Evolutionary conservation across 64 coral and sea anemone species (phyloP).

Genomic region (Dendronephthya gigantea): DNA sequence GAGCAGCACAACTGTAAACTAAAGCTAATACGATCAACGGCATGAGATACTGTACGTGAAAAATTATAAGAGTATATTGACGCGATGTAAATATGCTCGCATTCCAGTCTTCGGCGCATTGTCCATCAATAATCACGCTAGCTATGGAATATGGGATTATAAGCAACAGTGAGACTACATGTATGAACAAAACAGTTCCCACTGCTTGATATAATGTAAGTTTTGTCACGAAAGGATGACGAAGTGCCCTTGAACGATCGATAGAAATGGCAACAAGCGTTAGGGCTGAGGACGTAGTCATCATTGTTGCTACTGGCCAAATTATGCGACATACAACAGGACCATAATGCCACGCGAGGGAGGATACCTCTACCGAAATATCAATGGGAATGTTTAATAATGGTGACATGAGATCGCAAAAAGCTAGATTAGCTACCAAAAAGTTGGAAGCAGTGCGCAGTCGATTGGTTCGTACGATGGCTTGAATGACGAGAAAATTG

Average conservation of each 20-base stretch:
- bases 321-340: constrained; percentile 24
- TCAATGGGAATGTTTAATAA: constrained; percentile 43
- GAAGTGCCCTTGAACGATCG: constrained; percentile 36
- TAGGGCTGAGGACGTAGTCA: constrained; percentile 36
- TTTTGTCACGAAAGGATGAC: constrained; percentile 37
- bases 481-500: constrained; percentile 33
- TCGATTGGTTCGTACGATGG: constrained; percentile 14
- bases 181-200: constrained; percentile 9
- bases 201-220: constrained; percentile 26
- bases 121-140: background rate
- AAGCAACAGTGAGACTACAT: constrained; percentile 16
- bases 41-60: background rate
- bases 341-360: constrained; percentile 27
- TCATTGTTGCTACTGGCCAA: constrained; percentile 31
- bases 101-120: background rate
- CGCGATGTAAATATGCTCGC: background rate
- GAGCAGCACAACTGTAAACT: background rate
- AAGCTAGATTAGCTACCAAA: constrained; percentile 34
- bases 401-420: constrained; percentile 44
- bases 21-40: background rate
- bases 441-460: constrained; percentile 34
- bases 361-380: constrained; percentile 12
- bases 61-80: background rate
- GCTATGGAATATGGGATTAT: background rate
- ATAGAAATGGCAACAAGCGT: constrained; percentile 37